Evolutionary conservation across 2,797 vertebrate species (phyloP), one percentile per base, ranked within the genome.

Genomic region (Sternotherus odoratus): DNA sequence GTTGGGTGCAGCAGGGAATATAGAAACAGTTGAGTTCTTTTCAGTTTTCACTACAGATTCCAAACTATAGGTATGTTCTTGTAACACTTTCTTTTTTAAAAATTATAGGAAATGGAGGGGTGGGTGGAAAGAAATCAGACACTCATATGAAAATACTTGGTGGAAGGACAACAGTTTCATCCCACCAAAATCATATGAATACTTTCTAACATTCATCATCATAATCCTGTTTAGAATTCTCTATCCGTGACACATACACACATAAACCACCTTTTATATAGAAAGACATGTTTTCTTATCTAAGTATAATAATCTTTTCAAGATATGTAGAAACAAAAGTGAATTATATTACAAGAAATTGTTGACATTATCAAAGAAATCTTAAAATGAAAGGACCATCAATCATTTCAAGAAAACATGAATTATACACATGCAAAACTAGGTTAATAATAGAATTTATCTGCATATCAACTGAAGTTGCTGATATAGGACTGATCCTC

Each of bases 131-230:
- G 84, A 51, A 79, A 84, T 16, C 87, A 77, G 83, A 69, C 66
- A 91, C 56, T 28, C 69, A 88, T 57, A 54, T 90, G 51, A 89
- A 60, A 69, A 89, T 16, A 51, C 94, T 89, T 81, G 91, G 77
- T 0, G 63, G 57, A 79, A 50, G n/a, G 77, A 69, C 93, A 66
- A 74, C 43, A 75, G 39, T 75, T 46, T 46, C 69, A 74, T 74
- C 39, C 43, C 69, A 43, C 26, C 69, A 96, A 60, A 84, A 86
- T 8, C 43, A 74, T 17, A 48, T 54, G 84, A 87, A 74, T 92
- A 72, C 54, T 90, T 75, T 30, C 26, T 75, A 75, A 46, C 43
- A 75, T 48, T 75, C 72, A 30, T 48, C 13, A 13, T 53, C 63
- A 82, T 43, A 60, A 0, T 82, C 24, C 50, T 90, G n/a, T 57